These are phyloP conservation scores for Penaeus chinensis DNA, from an alignment of 1,140 invertebrate genomes.

Conservation along the genomic window DNA sequence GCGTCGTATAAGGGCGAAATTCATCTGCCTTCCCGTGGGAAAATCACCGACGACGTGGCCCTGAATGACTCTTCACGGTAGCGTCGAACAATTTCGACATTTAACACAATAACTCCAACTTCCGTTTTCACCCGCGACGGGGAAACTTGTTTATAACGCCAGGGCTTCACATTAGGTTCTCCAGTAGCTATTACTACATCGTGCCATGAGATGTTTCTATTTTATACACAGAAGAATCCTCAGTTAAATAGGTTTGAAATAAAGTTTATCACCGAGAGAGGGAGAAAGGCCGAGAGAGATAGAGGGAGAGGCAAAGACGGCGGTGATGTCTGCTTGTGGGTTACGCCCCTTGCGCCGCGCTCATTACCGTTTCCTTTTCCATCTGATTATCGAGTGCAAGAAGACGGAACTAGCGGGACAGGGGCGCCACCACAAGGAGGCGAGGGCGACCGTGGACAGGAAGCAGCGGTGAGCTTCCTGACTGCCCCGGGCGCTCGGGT, in stretches of 20 bases:
- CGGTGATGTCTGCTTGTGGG: background rate
- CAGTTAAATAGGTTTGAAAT: background rate
- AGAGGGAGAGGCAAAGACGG: background rate
- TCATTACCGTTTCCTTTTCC: conserved; percentile 34
- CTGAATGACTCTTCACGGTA: conserved; percentile 6
- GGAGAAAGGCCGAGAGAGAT: conserved; percentile 13
- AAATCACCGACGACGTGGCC: conserved; percentile 1
- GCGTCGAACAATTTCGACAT: conserved; percentile 35
- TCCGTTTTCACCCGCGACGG: conserved; percentile 35
- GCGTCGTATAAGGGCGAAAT: conserved; percentile 17
- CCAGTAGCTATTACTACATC: too few species aligned
- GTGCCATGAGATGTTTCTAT: too few species aligned
- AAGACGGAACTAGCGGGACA: conserved; percentile 28
- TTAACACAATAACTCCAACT: conserved; percentile 46
- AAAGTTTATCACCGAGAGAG: background rate
- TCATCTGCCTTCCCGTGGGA: conserved; percentile 27
- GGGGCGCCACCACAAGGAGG: background rate
- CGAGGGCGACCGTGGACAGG: conserved; percentile 41
- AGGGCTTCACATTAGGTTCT: too few species aligned
- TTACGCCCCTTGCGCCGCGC: background rate
- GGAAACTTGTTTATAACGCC: too few species aligned
- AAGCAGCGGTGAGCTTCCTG: conserved; percentile 40
- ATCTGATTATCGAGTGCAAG: conserved; percentile 35
- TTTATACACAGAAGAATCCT: too few species aligned
- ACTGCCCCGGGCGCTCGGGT: conserved; percentile 21